Evolutionary conservation across 2,888 invertebrate genomes (phyloP).

Genomic region (Plebejus argus): DNA sequence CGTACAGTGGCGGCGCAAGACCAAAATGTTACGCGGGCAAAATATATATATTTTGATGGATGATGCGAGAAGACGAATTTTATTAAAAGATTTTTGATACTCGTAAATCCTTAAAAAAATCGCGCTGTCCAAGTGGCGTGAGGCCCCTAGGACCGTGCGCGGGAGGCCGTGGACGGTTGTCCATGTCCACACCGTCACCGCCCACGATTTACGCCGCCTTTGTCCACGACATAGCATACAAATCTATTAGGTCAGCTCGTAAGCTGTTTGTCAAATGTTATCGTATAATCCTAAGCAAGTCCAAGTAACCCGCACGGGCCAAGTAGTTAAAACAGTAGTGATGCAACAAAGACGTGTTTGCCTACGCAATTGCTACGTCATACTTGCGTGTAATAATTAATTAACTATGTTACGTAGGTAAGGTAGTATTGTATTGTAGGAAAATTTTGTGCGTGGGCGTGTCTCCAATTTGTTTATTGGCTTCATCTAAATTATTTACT

Average conservation of each 20-base stretch:
- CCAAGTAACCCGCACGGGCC: neutral
- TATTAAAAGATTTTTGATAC: too few relatives aligned
- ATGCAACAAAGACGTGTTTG: neutral
- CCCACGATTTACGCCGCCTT: too few relatives aligned
- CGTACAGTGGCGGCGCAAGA: too few relatives aligned
- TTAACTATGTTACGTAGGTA: neutral
- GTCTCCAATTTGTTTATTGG: neutral
- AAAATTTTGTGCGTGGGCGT: neutral
- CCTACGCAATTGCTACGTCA: neutral
- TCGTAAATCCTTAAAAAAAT: too few relatives aligned
- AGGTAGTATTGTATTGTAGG: slow-evolving; percentile 11
- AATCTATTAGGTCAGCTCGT: neutral
- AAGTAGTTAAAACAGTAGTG: neutral
- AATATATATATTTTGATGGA: too few relatives aligned
- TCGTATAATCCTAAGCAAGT: too few relatives aligned
- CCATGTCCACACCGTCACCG: too few relatives aligned
- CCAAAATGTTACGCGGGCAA: too few relatives aligned
- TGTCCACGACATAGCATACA: neutral
- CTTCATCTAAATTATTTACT: neutral
- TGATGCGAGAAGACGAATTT: too few relatives aligned
- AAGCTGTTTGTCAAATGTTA: too few relatives aligned
- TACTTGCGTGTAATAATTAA: neutral
- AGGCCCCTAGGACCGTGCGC: neutral
- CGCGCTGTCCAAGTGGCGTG: too few relatives aligned
- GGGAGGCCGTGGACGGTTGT: too few relatives aligned